A percentile compares a stretch with the other conserved stretches of the same genome.
These are phyloP conservation scores for Drosophila multiciliata DNA, from an alignment of 2,888 invertebrate genomes.

Conservation along the genomic window DNA sequence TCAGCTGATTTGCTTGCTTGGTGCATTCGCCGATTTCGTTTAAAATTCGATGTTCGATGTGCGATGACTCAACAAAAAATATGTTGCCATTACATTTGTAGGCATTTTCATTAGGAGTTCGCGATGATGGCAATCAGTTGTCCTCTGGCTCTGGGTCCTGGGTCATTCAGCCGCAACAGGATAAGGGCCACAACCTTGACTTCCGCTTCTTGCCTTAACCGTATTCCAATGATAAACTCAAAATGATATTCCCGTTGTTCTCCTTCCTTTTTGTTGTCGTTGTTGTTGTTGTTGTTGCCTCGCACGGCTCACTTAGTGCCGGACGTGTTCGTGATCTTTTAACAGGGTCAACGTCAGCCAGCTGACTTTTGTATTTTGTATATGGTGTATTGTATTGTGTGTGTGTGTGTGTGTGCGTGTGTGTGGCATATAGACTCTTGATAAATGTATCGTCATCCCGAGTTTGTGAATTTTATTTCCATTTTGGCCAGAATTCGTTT, in stretches of 20 bases:
- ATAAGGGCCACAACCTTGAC: conserved; percentile 59
- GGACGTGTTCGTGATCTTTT: conserved; percentile 59
- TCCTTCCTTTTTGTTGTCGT: conserved; percentile 1
- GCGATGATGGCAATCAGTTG: conserved; percentile 72
- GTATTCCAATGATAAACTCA: conserved; percentile 49
- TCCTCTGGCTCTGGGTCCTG: conserved; percentile 14
- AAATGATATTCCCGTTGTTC: conserved; percentile 52
- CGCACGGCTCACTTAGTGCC: conserved; percentile 57
- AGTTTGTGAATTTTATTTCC: not conserved
- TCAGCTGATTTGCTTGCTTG: conserved; percentile 5
- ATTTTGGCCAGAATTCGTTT: conserved; percentile 17
- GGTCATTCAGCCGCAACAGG: conserved; percentile 66
- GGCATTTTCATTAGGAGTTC: conserved; percentile 71
- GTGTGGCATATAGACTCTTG: conserved; percentile 22
- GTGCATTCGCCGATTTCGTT: conserved; percentile 20
- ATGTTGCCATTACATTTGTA: conserved; percentile 52
- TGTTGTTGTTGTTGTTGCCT: conserved; percentile 7
- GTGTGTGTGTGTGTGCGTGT: conserved; percentile 1
- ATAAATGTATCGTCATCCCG: conserved; percentile 47
- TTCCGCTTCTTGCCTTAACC: conserved; percentile 45
- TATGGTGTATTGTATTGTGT: conserved; percentile 2
- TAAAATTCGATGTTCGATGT: conserved; percentile 32
- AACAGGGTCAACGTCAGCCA: conserved; percentile 30
- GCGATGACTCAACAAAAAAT: conserved; percentile 71
- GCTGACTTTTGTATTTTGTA: conserved; percentile 27